Evolutionary conservation across 2,888 invertebrate genomes (phyloP), one percentile per base, ranked within the genome.

Genomic region (Sinhomidia bicolor): DNA sequence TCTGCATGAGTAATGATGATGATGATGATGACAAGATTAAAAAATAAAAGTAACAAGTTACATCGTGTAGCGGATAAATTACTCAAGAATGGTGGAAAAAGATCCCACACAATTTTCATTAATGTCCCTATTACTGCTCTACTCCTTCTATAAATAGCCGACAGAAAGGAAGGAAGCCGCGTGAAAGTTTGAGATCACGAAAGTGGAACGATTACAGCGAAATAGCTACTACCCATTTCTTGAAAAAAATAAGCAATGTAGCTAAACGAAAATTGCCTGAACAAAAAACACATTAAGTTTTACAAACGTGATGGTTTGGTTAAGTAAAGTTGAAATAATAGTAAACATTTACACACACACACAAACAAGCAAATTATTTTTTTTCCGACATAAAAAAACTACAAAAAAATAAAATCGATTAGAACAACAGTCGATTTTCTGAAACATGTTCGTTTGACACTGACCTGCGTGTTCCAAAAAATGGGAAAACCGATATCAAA

Each of bases 401-500:
- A n/a, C 9, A 65, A n/a, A 32, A n/a, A 36, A 36, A 36, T 20
- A 2, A 71, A 71, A 71, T 62, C 76, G 84, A 62, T 62, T 62
- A 62, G 9, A 36, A 14, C n/a, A n/a, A 17, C 17, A 51, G 51
- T 14, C 3, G 36, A 36, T 17, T 10, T 84, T 47, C 57, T 32
- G 20, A 83, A 47, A 47, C 32, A 36, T 57, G 74, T 20, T 85
- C 54, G 41, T 78, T n/a, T n/a, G n/a, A n/a, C 62, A 86, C 85
- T 86, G 85, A 86, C 85, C 85, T 86, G 85, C 79, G 80, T 80
- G 79, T 68, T 86, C 85, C 85, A 68, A 71, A 76, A 85, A 85
- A 26, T 17, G n/a, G n/a, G n/a, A n/a, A 60, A 7, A 29, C 71
- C 80, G 68, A 68, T 60, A 57, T 86, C 26, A 47, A 86, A n/a